A percentile compares a stretch with the other conserved stretches of the same genome.
phyloP scores from a whole-genome alignment of 2,888 invertebrate genomes.

The Imbricaverruca yamaguchii region DNA sequence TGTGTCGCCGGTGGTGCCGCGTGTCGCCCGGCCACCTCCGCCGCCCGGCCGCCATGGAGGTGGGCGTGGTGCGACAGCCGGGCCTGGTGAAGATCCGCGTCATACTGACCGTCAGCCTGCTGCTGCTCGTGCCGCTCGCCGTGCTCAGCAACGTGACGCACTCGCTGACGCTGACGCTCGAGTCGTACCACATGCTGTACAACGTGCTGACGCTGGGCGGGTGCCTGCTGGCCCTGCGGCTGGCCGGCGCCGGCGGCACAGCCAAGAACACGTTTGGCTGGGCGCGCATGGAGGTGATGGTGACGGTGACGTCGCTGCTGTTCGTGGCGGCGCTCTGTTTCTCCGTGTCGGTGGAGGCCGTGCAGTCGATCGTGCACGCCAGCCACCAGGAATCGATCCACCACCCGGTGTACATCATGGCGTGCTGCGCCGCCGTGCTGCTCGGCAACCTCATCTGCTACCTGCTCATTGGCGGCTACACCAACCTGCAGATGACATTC shows the following conservation, averaged over 20 bases:
- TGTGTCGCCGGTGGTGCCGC: no score
- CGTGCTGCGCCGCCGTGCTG: slow-evolving; percentile 61
- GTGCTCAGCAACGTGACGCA: slow-evolving; percentile 82
- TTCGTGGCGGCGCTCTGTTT: slow-evolving; percentile 75
- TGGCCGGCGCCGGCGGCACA: slow-evolving; percentile 39
- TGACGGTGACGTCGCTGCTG: slow-evolving; percentile 56
- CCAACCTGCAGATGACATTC: slow-evolving; percentile 37
- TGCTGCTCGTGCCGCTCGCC: slow-evolving; percentile 73
- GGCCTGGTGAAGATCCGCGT: slow-evolving; percentile 66
- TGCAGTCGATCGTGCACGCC: slow-evolving; percentile 49
- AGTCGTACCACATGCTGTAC: slow-evolving; percentile 90
- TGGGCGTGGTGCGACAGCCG: slow-evolving; percentile 63
- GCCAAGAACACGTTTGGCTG: slow-evolving; percentile 77
- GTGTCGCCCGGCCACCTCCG: background rate
- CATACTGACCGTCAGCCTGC: slow-evolving; percentile 61
- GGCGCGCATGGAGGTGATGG: slow-evolving; percentile 82
- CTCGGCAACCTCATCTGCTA: slow-evolving; percentile 69
- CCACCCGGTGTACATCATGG: slow-evolving; percentile 63
- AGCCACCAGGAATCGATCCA: slow-evolving; percentile 58
- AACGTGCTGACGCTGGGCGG: slow-evolving; percentile 79
- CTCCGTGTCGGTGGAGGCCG: slow-evolving; percentile 68
- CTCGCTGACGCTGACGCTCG: slow-evolving; percentile 80
- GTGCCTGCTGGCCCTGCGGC: slow-evolving; percentile 70
- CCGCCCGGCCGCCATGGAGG: slow-evolving; percentile 39
- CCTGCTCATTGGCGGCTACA: slow-evolving; percentile 62